Percentiles rank a stretch among this genome's conserved stretches.
These are phyloP conservation scores for Eutrigla gurnardus DNA, from an alignment of 2,797 vertebrate genomes.

Conservation along the genomic window DNA sequence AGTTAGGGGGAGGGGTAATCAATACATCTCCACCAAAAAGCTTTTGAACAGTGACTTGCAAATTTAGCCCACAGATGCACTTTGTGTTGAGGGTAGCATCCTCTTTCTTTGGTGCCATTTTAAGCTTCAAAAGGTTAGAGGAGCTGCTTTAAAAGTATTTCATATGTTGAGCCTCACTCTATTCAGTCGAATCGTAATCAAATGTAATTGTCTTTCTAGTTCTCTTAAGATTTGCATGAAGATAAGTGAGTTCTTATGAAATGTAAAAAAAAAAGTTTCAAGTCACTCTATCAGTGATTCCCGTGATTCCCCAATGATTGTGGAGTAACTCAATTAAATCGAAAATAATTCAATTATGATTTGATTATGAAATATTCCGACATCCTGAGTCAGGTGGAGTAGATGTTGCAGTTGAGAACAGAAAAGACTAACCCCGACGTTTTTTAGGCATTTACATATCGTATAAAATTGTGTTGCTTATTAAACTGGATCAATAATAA, in stretches of 20 bases:
- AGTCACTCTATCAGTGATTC: neutral
- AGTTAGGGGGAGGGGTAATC: constrained; percentile 74
- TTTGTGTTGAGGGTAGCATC: constrained; percentile 52
- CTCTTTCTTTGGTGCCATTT: constrained; percentile 47
- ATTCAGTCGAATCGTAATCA: constrained; percentile 5
- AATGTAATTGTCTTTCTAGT: neutral
- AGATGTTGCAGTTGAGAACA: neutral
- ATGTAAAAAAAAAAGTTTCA: neutral
- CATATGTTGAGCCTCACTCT: constrained; percentile 13
- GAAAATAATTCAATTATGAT: neutral
- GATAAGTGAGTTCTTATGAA: neutral
- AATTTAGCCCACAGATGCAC: constrained; percentile 75
- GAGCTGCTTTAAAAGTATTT: constrained; percentile 10
- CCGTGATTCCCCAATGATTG: neutral
- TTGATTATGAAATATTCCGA: neutral
- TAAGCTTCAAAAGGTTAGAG: constrained; percentile 54
- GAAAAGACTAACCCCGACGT: neutral
- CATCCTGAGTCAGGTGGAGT: neutral
- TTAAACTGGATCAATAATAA: no score
- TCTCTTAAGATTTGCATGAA: neutral
- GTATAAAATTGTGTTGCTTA: no score
- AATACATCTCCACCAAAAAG: constrained; percentile 77
- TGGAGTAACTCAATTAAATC: neutral
- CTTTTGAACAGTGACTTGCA: constrained; percentile 82
- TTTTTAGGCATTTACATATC: no score